Evolutionary conservation across 2,888 invertebrate genomes (phyloP), one percentile per base, ranked within the genome.

Genomic region (Dioctria rufipes): DNA sequence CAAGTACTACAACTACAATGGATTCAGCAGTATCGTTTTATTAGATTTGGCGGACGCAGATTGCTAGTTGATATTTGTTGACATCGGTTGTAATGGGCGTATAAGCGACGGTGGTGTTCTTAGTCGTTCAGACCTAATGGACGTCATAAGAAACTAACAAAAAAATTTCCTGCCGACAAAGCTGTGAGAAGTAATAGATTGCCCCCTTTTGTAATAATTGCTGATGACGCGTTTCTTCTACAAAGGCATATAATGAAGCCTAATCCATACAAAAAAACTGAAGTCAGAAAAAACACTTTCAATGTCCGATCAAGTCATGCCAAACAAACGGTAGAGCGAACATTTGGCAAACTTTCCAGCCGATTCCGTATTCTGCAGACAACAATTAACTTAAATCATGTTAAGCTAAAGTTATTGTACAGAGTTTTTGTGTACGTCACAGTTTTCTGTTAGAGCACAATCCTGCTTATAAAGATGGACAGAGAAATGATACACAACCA

Each of bases 71-170:
- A 63, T 37, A 3, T 63, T 63, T 37, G 37, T 37, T 11, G 4
- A 63, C n/a, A 63, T 63, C 37, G 63, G 63, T 8, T 63, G 63
- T 37, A 63, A 63, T 63, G 63, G 39, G 5, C 63, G n/a, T n/a
- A n/a, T n/a, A n/a, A n/a, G 63, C 63, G 37, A 63, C 11, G 37
- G 39, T 8, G 39, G 63, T 37, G 63, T 63, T n/a, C 11, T 63
- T 5, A 63, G 11, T 3, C 5, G 63, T 8, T 63, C 63, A 63
- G 37, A 37, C 11, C 37, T 63, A 11, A 63, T 63, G 63, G 37
- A 63, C 5, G 39, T 63, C 13, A 63, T 63, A 5, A 5, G 37
- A 4, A 63, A 63, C 5, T 25, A 25, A 8, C 37, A 63, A 37
- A 5, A 63, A 8, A 25, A 39, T 37, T 63, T 63, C 39, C 63